Evolutionary conservation across 1,140 invertebrate species (phyloP).

Genomic region (Eriosoma lanigerum): DNA sequence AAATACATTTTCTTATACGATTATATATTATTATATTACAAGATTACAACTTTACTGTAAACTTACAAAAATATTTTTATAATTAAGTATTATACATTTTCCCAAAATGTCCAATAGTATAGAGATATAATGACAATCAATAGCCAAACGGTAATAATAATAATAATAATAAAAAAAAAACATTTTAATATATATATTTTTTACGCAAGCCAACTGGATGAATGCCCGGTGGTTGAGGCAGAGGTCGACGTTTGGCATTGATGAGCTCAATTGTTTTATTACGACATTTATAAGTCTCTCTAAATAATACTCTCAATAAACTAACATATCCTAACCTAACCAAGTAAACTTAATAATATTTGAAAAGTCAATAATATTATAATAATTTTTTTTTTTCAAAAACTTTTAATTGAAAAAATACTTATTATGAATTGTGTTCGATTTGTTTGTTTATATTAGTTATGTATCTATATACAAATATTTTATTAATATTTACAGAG

Average conservation of each 20-base stretch:
- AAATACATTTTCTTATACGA: too few species aligned
- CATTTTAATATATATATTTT: neutral
- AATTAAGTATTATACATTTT: too few species aligned
- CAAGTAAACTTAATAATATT: too few species aligned
- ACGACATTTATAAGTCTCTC: neutral
- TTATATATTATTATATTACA: too few species aligned
- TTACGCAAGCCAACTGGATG: conserved; percentile 35
- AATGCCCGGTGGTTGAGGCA: neutral
- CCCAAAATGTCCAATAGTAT: neutral
- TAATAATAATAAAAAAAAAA: conserved; percentile 30
- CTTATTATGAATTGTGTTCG: too few species aligned
- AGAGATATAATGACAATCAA: conserved; percentile 15
- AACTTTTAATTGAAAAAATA: too few species aligned
- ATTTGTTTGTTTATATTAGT: too few species aligned
- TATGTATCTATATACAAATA: neutral
- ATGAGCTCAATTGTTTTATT: conserved; percentile 22
- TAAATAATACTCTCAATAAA: neutral
- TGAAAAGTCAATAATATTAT: too few species aligned
- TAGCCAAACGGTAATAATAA: neutral
- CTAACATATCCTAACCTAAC: too few species aligned
- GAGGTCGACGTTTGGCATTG: conserved; percentile 43
- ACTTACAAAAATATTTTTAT: too few species aligned
- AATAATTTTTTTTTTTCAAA: too few species aligned
- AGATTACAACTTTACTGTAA: too few species aligned
- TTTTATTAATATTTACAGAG: neutral